phyloP scores from a whole-genome alignment of 2,888 invertebrate species.

The Lasioglossum leucozonium region DNA sequence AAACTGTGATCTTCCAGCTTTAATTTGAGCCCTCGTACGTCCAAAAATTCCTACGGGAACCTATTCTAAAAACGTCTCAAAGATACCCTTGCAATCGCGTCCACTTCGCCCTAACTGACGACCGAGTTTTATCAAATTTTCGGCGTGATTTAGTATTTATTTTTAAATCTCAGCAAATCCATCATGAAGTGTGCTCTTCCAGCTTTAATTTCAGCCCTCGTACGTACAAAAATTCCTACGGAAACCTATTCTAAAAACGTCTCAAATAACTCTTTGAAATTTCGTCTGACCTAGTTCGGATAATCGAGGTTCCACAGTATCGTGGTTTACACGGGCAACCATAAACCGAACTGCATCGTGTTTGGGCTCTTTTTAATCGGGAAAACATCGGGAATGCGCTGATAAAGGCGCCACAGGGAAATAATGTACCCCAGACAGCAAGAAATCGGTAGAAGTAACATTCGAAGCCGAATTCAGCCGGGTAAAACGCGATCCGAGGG shows the following conservation, averaged over 20 bases:
- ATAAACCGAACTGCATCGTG: background rate
- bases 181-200: background rate
- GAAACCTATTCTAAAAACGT: background rate
- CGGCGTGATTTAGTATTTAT: background rate
- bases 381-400: background rate
- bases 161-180: background rate
- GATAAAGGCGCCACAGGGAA: fast-evolving
- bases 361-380: background rate
- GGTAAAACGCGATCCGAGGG: background rate
- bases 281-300: background rate
- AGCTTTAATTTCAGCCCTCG: background rate
- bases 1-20: background rate
- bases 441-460: background rate
- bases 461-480: background rate
- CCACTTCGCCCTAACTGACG: fast-evolving
- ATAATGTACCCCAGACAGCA: background rate
- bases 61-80: background rate
- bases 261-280: background rate
- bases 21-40: background rate
- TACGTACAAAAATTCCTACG: background rate
- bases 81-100: background rate
- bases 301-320: background rate
- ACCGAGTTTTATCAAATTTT: background rate
- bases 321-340: background rate
- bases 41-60: background rate